phyloP scores from a whole-genome alignment of 1,140 invertebrate species.

The Drosophila punjabiensis region DNA sequence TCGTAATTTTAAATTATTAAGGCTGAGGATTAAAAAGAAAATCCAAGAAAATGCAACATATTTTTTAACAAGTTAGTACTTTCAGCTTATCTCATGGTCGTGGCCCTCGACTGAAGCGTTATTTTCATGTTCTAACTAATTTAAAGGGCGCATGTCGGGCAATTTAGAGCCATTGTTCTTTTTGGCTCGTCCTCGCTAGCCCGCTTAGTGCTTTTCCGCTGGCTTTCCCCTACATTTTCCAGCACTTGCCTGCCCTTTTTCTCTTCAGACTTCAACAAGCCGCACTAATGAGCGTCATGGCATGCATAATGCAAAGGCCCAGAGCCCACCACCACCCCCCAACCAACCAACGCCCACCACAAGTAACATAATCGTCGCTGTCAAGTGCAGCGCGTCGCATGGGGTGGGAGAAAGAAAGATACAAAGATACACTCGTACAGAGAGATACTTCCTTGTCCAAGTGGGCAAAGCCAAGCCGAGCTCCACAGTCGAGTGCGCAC shows the following conservation, averaged over 20 bases:
- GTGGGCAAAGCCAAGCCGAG: slow-evolving; percentile 38
- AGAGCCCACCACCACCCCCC: not conserved
- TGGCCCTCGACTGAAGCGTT: slow-evolving; percentile 6
- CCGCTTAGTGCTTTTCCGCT: slow-evolving; percentile 8
- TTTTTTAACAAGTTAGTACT: not conserved
- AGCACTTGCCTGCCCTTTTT: slow-evolving; percentile 18
- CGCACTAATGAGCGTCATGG: slow-evolving; percentile 77
- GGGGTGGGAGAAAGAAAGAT: slow-evolving; percentile 61
- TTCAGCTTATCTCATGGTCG: not conserved
- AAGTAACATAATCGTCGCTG: slow-evolving; percentile 77
- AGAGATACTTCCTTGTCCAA: slow-evolving; percentile 75
- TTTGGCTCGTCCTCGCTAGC: slow-evolving; percentile 59
- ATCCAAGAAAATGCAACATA: not conserved
- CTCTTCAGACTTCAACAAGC: slow-evolving; percentile 57
- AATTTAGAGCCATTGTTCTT: slow-evolving; percentile 78
- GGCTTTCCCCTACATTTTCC: slow-evolving; percentile 12
- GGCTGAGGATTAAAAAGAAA: not conserved
- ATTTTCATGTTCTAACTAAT: slow-evolving; percentile 57
- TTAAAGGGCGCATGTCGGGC: slow-evolving; percentile 43
- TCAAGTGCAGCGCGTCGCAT: slow-evolving; percentile 76
- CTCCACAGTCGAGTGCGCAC: slow-evolving; percentile 75
- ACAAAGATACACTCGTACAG: slow-evolving; percentile 42
- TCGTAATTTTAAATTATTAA: not conserved
- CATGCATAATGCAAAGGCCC: slow-evolving; percentile 75
- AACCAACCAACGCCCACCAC: slow-evolving; percentile 38